Conservation (phyloP, 2,888 invertebrate genomes). For the Latrodectus elegans region DNA sequence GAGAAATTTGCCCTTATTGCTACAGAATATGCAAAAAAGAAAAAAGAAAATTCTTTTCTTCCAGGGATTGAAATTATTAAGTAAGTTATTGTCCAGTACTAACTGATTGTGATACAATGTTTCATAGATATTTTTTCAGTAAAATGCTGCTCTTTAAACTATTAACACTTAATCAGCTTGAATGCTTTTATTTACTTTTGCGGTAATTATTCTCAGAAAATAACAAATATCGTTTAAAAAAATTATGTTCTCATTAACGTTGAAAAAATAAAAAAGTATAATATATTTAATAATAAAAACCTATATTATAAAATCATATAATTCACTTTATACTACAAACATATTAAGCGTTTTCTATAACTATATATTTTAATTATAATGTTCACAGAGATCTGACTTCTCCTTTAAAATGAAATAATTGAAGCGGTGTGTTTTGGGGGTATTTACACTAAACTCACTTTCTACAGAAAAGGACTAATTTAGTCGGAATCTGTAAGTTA, state of each 20-base stretch:
- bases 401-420: too few relatives aligned
- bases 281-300: slow-evolving; percentile 32
- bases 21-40: slow-evolving; percentile 10
- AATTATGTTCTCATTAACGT: background rate
- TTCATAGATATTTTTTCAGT: background rate
- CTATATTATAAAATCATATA: too few relatives aligned
- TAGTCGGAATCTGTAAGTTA: too few relatives aligned
- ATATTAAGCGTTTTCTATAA: too few relatives aligned
- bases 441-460: too few relatives aligned
- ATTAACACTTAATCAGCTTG: background rate
- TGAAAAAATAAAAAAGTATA: background rate
- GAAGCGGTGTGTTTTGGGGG: too few relatives aligned
- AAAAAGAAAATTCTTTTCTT: background rate
- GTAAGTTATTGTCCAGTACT: background rate
- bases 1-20: slow-evolving; percentile 21
- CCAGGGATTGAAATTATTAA: background rate
- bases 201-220: slow-evolving; percentile 4
- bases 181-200: background rate
- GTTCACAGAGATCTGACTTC: too few relatives aligned
- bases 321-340: too few relatives aligned
- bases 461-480: too few relatives aligned
- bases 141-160: background rate
- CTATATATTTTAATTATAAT: too few relatives aligned
- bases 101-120: background rate
- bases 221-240: background rate